phyloP scores from a whole-genome alignment of 2,797 vertebrate species.

The Botia kubotai region DNA sequence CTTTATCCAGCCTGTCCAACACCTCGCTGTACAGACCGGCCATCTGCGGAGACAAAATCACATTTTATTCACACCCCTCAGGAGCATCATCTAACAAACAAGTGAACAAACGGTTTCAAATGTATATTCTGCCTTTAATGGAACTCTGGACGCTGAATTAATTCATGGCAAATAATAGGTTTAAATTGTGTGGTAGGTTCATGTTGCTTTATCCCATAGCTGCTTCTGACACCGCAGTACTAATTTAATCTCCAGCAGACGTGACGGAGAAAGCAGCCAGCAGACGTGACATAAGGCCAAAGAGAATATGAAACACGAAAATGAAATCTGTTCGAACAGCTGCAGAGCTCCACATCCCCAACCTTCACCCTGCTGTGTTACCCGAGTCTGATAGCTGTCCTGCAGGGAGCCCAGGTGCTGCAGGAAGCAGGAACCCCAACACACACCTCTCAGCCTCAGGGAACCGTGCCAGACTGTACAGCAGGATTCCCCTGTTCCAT shows the following conservation, averaged over 20 bases:
- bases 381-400: slow-evolving; percentile 87
- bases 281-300: not conserved
- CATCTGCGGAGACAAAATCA: slow-evolving; percentile 79
- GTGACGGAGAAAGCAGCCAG: not conserved
- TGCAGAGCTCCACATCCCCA: not conserved
- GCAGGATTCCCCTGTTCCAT: slow-evolving; percentile 90
- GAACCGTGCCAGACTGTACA: slow-evolving; percentile 82
- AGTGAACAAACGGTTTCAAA: slow-evolving; percentile 20
- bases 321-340: not conserved
- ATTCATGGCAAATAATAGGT: not conserved
- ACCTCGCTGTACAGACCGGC: slow-evolving; percentile 84
- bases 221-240: not conserved
- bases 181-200: not conserved
- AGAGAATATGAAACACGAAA: slow-evolving; percentile 9
- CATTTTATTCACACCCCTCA: slow-evolving; percentile 17
- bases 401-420: slow-evolving; percentile 83
- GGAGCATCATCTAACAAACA: slow-evolving; percentile 5
- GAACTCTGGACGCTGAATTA: not conserved
- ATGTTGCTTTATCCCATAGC: not conserved
- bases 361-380: slow-evolving; percentile 61
- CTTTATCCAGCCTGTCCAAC: slow-evolving; percentile 83
- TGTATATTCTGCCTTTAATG: slow-evolving; percentile 3
- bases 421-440: slow-evolving; percentile 86
- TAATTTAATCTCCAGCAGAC: slow-evolving; percentile 1
- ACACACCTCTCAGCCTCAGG: slow-evolving; percentile 84